Percentiles rank a stretch among this genome's conserved stretches.
phyloP scores from a whole-genome alignment of 2,113 vertebrate species.

The Siphamia tubifer region DNA sequence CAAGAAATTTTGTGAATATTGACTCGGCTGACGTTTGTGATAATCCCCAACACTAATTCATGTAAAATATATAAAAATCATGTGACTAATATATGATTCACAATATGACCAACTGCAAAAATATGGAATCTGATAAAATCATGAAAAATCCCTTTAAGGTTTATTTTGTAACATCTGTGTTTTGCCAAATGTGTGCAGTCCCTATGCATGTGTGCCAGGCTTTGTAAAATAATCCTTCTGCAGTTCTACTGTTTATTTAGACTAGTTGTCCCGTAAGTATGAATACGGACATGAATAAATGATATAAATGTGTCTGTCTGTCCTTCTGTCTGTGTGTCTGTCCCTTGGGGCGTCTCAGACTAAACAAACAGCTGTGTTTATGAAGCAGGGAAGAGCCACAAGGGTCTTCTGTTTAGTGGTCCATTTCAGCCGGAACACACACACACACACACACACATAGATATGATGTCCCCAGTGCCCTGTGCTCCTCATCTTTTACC shows the following conservation, averaged over 20 bases:
- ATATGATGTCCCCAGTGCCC: conserved; percentile 14
- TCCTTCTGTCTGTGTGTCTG: conserved; percentile 64
- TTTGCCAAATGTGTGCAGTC: not conserved
- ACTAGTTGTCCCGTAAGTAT: conserved; percentile 48
- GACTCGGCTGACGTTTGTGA: too few species aligned
- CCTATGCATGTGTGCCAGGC: conserved; percentile 12
- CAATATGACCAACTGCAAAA: too few species aligned
- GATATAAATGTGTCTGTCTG: conserved; percentile 67
- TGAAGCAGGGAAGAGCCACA: conserved; percentile 67
- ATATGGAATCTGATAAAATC: not conserved
- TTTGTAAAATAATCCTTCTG: conserved; percentile 50
- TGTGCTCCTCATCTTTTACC: conserved; percentile 62
- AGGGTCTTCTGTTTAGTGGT: conserved; percentile 70
- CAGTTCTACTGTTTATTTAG: conserved; percentile 55
- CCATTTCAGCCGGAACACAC: conserved; percentile 54
- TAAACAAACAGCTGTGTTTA: conserved; percentile 78
- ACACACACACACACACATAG: not conserved
- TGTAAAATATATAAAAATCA: too few species aligned
- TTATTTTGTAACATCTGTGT: too few species aligned
- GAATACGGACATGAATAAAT: conserved; percentile 67
- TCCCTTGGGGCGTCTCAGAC: conserved; percentile 68
- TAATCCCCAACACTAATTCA: too few species aligned
- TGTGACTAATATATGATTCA: too few species aligned
- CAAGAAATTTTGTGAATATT: too few species aligned
- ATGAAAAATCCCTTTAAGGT: not conserved